Base-by-base conservation (phyloP, 2,888 invertebrate genomes). In the Eretmocerus hayati region DNA sequence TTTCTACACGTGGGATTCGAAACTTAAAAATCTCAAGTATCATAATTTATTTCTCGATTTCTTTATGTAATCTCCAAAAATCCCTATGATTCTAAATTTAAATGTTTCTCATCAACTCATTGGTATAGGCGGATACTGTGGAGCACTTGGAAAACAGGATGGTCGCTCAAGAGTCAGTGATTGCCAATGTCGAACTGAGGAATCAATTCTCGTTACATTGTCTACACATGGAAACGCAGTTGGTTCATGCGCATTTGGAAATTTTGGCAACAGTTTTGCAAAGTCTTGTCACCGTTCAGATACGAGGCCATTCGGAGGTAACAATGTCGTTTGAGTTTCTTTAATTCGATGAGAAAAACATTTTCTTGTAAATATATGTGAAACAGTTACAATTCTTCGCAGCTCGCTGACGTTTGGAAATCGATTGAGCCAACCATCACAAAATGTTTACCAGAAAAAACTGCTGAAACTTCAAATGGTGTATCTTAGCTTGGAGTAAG, bases 171-270 rank as follows among this genome's bases (percentile, higher is more conserved):
- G 81, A 81, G 57, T 78, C 75, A 38, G 77, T 81, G 11, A 80
- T 81, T 48, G 76, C 78, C 0, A 80, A 78, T 48, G 77, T 81
- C 55, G 80, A 80, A 59, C 63, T 79, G 37, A 72, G 81, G 55
- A 79, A 79, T 50, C 78, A 78, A 37, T 81, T 79, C 61, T 81
- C 80, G 48, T 69, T 81, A 37, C 77, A 79, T 59, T 81, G 81
- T 63, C 74, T 81, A 16, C 76, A 80, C 57, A 75, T 80, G 74
- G 81, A 81, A 61, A 81, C 81, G 0, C 79, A 80, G 56, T 65
- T 81, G 32, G 80, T 80, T 4, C 78, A 79, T 56, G 74, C 78
- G 4, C 78, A 81, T 66, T 70, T 81, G 47, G 79, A 79, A 61
- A 77, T 79, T 35, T 68, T 81, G 20, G 78, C 79, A 1, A 73